A percentile compares a stretch with the other conserved stretches of the same genome.
phyloP scores from a whole-genome alignment of 1,140 invertebrate species.

The Drosophila sucinea region DNA sequence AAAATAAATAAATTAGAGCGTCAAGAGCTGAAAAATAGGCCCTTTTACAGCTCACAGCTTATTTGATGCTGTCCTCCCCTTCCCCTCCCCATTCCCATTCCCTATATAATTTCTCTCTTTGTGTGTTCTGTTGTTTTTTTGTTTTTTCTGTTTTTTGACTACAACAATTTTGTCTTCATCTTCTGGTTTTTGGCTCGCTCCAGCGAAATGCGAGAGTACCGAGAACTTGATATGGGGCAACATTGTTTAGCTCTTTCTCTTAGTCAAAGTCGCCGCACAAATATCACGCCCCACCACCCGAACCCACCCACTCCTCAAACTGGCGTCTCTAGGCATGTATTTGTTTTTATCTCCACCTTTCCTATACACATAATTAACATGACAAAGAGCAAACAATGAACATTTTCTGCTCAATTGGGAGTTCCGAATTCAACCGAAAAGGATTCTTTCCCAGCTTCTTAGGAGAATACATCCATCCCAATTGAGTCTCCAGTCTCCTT shows the following conservation, averaged over 20 bases:
- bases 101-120: not conserved
- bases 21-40: constrained; percentile 32
- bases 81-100: not conserved
- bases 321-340: not conserved
- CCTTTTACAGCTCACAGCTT: constrained; percentile 28
- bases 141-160: not conserved
- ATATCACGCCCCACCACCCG: not conserved
- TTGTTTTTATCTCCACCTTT: not conserved
- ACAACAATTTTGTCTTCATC: not conserved
- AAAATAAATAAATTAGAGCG: constrained; percentile 33
- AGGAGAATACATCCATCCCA: too few relatives aligned
- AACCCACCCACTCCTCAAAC: not conserved
- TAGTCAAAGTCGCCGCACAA: constrained; percentile 4
- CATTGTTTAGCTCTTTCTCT: constrained; percentile 6
- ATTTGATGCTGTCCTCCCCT: constrained; percentile 12
- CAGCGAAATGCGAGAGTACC: not conserved
- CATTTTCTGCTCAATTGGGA: not conserved
- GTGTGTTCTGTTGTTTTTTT: not conserved
- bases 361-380: constrained; percentile 1
- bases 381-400: not conserved
- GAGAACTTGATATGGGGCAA: constrained; percentile 15
- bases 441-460: too few relatives aligned
- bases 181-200: not conserved
- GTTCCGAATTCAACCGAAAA: too few relatives aligned
- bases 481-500: too few relatives aligned